Conservation (phyloP, 2,113 vertebrate species). For the Triplophysa tibetana region DNA sequence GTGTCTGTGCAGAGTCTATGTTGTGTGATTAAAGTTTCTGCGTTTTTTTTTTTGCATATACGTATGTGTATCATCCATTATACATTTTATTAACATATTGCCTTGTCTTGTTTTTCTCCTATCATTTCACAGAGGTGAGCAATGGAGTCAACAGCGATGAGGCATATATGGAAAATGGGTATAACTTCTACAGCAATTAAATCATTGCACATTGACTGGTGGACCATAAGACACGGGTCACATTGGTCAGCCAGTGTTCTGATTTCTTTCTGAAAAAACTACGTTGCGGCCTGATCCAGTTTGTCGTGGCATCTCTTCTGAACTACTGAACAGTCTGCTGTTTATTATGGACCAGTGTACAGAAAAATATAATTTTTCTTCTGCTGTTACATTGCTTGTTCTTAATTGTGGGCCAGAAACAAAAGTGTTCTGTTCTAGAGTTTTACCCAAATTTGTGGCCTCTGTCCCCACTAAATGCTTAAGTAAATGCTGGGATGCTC, state of each 20-base stretch:
- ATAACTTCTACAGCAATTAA: constrained; percentile 79
- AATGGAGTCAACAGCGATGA: constrained; percentile 82
- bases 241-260: background rate
- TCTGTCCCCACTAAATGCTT: constrained; percentile 50
- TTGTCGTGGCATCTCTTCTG: constrained; percentile 9
- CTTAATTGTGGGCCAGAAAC: background rate
- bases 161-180: constrained; percentile 80
- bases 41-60: too few relatives aligned
- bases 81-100: too few relatives aligned
- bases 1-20: too few relatives aligned
- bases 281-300: background rate
- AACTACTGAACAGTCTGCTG: constrained; percentile 20
- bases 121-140: constrained; percentile 83
- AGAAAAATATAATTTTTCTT: constrained; percentile 7
- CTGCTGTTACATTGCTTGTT: constrained; percentile 10
- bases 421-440: background rate
- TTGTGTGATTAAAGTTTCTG: too few relatives aligned
- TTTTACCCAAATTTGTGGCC: constrained; percentile 55
- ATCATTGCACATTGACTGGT: constrained; percentile 65
- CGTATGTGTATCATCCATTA: too few relatives aligned
- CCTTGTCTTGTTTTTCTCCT: constrained; percentile 14
- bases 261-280: background rate
- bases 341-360: constrained; percentile 26
- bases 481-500: constrained; percentile 31
- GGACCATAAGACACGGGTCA: constrained; percentile 39